Evolutionary conservation across 2,888 invertebrate species (phyloP).

Genomic region (Leucophora obtusa): DNA sequence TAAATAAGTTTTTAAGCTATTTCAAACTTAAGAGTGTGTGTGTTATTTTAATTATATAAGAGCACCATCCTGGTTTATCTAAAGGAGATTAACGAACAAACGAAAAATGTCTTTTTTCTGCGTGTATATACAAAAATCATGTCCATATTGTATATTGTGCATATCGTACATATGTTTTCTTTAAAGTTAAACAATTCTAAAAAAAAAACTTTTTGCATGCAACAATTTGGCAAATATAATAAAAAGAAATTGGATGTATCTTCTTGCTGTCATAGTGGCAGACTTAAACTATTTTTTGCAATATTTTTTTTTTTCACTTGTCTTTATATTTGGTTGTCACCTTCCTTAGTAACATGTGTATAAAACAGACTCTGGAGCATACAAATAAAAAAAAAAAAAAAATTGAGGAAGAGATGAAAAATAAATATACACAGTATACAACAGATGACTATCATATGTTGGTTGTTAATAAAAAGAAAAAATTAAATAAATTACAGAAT

Average conservation of each 20-base stretch:
- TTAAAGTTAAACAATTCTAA: not conserved
- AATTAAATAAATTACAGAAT: not conserved
- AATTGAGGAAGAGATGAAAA: constrained; percentile 1
- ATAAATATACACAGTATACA: not conserved
- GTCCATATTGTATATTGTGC: not conserved
- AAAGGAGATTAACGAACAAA: too few species aligned
- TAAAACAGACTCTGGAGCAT: constrained; percentile 10
- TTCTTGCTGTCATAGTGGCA: not conserved
- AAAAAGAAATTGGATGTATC: constrained; percentile 4
- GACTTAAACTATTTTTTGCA: not conserved
- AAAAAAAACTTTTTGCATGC: constrained; percentile 25
- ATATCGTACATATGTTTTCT: not conserved
- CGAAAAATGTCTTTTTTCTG: too few species aligned
- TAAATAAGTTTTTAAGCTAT: too few species aligned
- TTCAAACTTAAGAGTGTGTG: too few species aligned
- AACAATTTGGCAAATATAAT: constrained; percentile 52
- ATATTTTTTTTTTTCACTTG: not conserved
- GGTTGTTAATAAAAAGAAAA: not conserved
- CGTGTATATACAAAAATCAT: too few species aligned
- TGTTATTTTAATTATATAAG: too few species aligned
- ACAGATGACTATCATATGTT: constrained; percentile 57
- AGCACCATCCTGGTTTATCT: too few species aligned
- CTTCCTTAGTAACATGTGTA: constrained; percentile 57
- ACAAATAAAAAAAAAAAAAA: not conserved
- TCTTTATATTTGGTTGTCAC: constrained; percentile 53